Evolutionary conservation across 2,113 vertebrate species (phyloP), one percentile per base, ranked within the genome.

Genomic region (Australoheros scitulus): DNA sequence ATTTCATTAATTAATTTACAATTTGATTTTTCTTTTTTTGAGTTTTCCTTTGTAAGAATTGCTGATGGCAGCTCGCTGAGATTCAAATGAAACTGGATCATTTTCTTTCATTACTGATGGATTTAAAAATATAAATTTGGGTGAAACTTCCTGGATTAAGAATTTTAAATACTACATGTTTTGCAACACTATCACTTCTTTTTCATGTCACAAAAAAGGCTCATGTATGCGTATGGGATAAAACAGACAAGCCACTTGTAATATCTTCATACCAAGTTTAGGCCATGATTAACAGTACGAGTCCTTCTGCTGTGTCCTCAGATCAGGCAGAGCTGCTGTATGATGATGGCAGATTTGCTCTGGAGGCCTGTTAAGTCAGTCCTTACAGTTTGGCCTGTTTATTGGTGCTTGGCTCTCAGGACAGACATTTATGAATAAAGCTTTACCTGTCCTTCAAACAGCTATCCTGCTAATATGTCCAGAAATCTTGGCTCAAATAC

Each of bases 201-300:
- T 26, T 65, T 43, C 1, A 65, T 41, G 9, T 41, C n/a, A 17
- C 24, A 65, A 3, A 43, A 38, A 43, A 10, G 15, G 9, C 11
- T 47, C 43, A 14, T 15, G 43, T 47, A 47, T 47, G 43, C 5
- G 36, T 9, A 38, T 2, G 36, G 43, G 22, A 65, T 65, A 65
- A 65, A 65, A 63, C 24, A 0, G 0, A 7, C 0, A 26, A 3
- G 43, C 24, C 24, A 47, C 11, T 47, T 47, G 14, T 26, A 18
- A 68, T 26, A 9, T 68, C 22, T 47, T 68, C 41, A 29, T 47
- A 0, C 0, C 41, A 47, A 11, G 0, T 10, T 47, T 0, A 68
- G 64, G 15, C 22, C 5, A 0, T 1, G 14, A 26, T 22, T 2
- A 18, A 75, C 3, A 11, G 24, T 2, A n/a, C 11, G 57, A 3